Conservation (phyloP, 2,888 invertebrate species). For the Aradus depressus region DNA sequence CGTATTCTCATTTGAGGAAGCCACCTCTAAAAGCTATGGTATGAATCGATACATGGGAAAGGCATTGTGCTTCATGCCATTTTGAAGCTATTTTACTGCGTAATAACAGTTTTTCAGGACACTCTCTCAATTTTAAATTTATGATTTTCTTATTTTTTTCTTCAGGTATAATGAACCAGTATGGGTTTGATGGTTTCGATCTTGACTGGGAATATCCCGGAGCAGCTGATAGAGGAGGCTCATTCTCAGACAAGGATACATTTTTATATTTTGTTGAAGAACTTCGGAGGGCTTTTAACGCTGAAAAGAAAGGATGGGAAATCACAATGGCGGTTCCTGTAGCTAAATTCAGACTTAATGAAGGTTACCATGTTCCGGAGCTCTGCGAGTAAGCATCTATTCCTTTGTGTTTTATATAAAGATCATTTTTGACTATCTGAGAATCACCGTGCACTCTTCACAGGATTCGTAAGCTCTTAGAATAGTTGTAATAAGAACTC, state of each 20-base stretch:
- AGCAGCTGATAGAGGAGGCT: constrained; percentile 75
- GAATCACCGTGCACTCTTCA: neutral
- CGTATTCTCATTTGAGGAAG: no score
- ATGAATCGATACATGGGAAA: no score
- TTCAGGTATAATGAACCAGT: constrained; percentile 59
- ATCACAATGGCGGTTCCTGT: constrained; percentile 83
- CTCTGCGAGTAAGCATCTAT: constrained; percentile 60
- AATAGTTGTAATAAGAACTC: no score
- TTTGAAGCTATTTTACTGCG: no score
- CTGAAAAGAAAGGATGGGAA: constrained; percentile 66
- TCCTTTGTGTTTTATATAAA: neutral
- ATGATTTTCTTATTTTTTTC: constrained; percentile 23
- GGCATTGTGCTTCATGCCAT: no score
- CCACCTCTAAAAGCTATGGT: no score
- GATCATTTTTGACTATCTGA: neutral
- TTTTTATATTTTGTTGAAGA: constrained; percentile 76
- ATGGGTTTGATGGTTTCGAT: constrained; percentile 74
- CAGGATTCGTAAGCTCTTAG: no score
- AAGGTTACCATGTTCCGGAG: constrained; percentile 84
- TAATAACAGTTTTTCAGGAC: no score
- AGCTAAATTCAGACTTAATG: constrained; percentile 73
- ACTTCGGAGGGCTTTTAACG: constrained; percentile 63
- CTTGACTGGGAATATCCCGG: constrained; percentile 88
- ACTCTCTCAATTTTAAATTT: no score
- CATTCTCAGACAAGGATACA: constrained; percentile 68